Evolutionary conservation across 2,797 vertebrate genomes (phyloP).

Genomic region (Chaetophractus vellerosus): DNA sequence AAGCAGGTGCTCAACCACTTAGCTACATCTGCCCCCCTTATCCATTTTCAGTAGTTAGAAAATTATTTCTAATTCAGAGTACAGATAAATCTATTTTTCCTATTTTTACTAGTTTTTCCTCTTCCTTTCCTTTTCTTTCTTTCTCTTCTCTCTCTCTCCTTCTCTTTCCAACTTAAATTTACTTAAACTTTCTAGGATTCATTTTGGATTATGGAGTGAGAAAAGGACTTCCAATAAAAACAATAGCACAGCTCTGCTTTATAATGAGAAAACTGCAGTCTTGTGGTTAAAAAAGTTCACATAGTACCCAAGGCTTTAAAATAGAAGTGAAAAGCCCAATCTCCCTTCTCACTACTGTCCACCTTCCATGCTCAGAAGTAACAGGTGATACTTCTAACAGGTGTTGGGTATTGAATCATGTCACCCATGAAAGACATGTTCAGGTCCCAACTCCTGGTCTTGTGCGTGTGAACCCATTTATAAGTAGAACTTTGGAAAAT

Average conservation of each 20-base stretch:
- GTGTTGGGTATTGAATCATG: neutral
- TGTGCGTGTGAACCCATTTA: no score
- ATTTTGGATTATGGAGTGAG: neutral
- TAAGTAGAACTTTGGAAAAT: no score
- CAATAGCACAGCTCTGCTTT: neutral
- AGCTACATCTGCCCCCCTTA: neutral
- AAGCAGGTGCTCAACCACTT: no score
- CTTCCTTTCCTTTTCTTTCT: accelerated
- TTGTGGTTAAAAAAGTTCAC: neutral
- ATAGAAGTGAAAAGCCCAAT: neutral
- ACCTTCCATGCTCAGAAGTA: neutral
- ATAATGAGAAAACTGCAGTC: neutral
- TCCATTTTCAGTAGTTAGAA: slow-evolving; percentile 25
- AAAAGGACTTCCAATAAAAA: neutral
- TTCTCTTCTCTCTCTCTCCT: no score
- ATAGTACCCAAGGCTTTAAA: neutral
- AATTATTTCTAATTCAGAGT: slow-evolving; percentile 1
- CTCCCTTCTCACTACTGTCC: neutral
- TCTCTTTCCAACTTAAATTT: neutral
- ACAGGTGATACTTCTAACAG: neutral
- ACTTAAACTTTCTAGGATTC: neutral
- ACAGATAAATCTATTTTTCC: neutral
- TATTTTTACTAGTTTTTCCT: neutral
- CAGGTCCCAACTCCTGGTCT: no score
- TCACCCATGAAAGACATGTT: no score